Conservation (phyloP, 1,140 invertebrate species). For the Aricia agestis region DNA sequence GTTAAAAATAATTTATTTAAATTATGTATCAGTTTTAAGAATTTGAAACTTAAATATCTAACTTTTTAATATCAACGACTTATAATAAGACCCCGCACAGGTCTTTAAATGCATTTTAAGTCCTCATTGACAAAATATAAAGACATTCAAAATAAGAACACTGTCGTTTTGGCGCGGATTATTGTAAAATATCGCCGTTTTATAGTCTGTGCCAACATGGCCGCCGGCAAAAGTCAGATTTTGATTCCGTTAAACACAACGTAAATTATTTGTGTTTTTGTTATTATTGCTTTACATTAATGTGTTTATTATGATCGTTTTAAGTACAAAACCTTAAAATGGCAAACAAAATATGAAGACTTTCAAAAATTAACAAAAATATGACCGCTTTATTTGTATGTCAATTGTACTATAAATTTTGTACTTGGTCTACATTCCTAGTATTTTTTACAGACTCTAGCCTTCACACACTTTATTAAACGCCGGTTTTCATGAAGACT, state of each 20-base stretch:
- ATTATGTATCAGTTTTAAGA: too few relatives aligned
- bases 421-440: too few relatives aligned
- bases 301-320: background rate
- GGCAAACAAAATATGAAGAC: too few relatives aligned
- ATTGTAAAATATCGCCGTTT: constrained; percentile 5
- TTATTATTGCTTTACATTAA: background rate
- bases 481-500: too few relatives aligned
- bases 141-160: constrained; percentile 1
- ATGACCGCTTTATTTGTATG: too few relatives aligned
- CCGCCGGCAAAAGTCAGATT: background rate
- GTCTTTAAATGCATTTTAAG: background rate
- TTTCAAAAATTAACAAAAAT: too few relatives aligned
- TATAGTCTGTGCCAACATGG: background rate
- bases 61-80: background rate
- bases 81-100: background rate
- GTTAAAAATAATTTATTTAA: too few relatives aligned
- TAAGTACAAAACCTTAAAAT: too few relatives aligned
- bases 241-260: background rate
- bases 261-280: background rate
- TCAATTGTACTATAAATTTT: too few relatives aligned
- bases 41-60: background rate
- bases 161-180: background rate
- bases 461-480: too few relatives aligned
- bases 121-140: constrained; percentile 6
- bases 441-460: too few relatives aligned